Conservation (phyloP, 2,113 vertebrate genomes). For the Thermophis baileyi region DNA sequence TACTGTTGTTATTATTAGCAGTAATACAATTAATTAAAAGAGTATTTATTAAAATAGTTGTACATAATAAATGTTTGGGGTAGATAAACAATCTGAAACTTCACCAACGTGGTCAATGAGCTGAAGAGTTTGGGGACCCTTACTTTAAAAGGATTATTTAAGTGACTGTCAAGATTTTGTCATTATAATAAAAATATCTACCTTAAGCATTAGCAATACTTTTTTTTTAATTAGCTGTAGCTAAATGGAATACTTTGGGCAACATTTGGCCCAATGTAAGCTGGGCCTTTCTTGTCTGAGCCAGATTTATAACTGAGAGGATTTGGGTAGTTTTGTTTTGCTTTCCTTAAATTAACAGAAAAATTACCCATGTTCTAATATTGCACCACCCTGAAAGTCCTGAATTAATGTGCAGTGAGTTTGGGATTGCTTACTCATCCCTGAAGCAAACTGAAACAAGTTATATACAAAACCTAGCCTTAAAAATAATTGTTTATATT, state of each 20-base stretch:
- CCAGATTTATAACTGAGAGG: background rate
- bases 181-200: background rate
- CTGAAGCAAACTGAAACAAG: constrained; percentile 16
- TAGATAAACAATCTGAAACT: background rate
- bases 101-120: background rate
- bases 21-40: background rate
- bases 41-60: background rate
- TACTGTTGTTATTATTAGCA: background rate
- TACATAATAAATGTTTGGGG: background rate
- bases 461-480: background rate
- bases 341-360: background rate
- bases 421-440: background rate
- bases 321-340: background rate
- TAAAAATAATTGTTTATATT: background rate
- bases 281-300: background rate
- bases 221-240: background rate
- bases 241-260: background rate
- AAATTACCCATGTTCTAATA: background rate
- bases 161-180: background rate
- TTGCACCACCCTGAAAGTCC: background rate
- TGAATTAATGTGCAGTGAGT: background rate
- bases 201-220: background rate
- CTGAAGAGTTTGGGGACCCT: background rate
- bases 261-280: background rate
- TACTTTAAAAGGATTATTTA: background rate